Percentiles rank a stretch among this genome's conserved stretches.
Conservation (phyloP, 2,113 vertebrate genomes). For the Archilochus colubris region DNA sequence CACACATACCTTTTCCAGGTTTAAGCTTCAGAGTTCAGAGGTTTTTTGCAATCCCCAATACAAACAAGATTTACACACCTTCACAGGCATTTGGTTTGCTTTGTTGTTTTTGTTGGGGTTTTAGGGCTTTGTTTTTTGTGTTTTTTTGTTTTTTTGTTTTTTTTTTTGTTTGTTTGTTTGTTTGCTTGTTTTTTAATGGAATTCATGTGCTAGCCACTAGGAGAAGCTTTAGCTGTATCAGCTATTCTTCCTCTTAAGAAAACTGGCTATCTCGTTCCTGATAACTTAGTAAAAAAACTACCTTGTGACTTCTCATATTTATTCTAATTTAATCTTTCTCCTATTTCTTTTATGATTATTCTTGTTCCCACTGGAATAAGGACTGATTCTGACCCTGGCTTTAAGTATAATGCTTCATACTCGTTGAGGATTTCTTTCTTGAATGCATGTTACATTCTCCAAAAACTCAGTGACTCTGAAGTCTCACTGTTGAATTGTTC, state of each 20-base stretch:
- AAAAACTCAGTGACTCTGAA: not conserved
- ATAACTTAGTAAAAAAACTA: not conserved
- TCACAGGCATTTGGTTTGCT: not conserved
- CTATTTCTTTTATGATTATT: not conserved
- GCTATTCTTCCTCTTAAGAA: not conserved
- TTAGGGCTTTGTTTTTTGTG: too few species aligned
- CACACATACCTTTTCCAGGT: not conserved
- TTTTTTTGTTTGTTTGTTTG: too few species aligned
- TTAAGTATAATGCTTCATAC: not conserved
- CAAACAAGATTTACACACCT: not conserved
- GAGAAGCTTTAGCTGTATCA: not conserved
- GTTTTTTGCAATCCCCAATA: not conserved
- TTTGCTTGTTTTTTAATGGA: not conserved
- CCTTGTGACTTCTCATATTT: not conserved
- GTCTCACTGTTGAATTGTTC: not conserved
- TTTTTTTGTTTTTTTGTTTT: not conserved
- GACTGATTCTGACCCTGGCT: not conserved
- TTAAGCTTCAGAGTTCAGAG: not conserved
- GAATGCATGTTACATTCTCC: not conserved
- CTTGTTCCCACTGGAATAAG: not conserved
- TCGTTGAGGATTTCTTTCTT: not conserved
- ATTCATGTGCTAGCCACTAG: not conserved
- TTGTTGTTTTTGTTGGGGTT: too few species aligned
- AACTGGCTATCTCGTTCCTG: not conserved
- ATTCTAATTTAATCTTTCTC: not conserved